These are phyloP conservation scores for Seriola dumerili DNA, from an alignment of 2,113 vertebrate species.

Conservation along the genomic window DNA sequence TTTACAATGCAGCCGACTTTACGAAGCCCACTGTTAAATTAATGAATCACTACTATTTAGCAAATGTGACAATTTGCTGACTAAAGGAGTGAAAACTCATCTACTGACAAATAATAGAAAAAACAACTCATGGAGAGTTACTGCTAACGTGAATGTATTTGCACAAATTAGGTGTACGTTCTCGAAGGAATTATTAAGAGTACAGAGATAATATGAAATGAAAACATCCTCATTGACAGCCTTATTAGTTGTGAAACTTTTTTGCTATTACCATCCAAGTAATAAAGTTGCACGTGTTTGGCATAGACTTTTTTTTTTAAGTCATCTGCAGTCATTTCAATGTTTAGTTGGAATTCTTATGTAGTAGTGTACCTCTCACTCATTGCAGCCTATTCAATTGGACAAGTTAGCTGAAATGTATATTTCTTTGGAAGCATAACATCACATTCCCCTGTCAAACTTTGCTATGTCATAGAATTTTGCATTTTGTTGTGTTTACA, in stretches of 20 bases:
- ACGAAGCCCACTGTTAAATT: neutral
- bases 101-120: neutral
- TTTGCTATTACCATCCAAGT: slow-evolving; percentile 11
- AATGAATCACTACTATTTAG: neutral
- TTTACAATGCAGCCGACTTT: neutral
- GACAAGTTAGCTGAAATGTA: slow-evolving; percentile 35
- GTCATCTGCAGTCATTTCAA: slow-evolving; percentile 19
- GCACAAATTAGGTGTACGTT: slow-evolving; percentile 22
- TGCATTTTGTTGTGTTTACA: slow-evolving; percentile 68
- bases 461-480: slow-evolving; percentile 49
- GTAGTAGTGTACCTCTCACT: slow-evolving; percentile 31
- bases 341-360: slow-evolving; percentile 33
- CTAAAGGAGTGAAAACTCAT: neutral
- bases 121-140: neutral
- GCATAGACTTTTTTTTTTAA: slow-evolving; percentile 5
- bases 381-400: neutral
- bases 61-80: slow-evolving; percentile 12
- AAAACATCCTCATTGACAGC: slow-evolving; percentile 43
- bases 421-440: slow-evolving; percentile 32
- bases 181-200: slow-evolving; percentile 26
- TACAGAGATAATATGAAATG: slow-evolving; percentile 21
- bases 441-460: slow-evolving; percentile 44
- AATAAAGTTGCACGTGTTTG: slow-evolving; percentile 41
- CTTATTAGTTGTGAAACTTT: slow-evolving; percentile 42
- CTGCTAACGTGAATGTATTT: slow-evolving; percentile 71